A percentile compares a stretch with the other conserved stretches of the same genome.
Conservation (phyloP, 2,888 invertebrate genomes). For the Lithodes maja region DNA sequence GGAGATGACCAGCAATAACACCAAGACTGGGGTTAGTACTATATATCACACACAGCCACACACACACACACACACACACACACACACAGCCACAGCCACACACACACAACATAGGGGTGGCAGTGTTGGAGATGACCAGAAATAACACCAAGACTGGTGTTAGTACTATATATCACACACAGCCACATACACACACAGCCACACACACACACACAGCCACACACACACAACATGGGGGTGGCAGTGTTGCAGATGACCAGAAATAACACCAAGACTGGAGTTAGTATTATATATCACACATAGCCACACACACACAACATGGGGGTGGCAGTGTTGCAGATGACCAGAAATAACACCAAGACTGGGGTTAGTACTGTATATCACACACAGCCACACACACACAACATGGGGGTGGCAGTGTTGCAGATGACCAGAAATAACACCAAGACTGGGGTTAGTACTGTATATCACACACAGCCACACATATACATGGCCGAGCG, state of each 20-base stretch:
- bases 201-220: background rate
- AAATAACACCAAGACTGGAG: too few species aligned
- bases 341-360: constrained; percentile 75
- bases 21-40: too few species aligned
- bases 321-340: constrained; percentile 95
- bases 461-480: too few species aligned
- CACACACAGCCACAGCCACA: too few species aligned
- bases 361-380: constrained; percentile 72
- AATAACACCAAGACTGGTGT: constrained; percentile 73
- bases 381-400: background rate
- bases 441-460: too few species aligned
- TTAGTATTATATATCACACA: too few species aligned
- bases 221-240: background rate
- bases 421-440: too few species aligned
- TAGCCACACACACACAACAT: constrained; percentile 84
- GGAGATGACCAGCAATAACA: too few species aligned
- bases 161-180: constrained; percentile 47
- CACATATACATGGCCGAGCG: constrained; percentile 79
- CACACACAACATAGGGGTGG: constrained; percentile 99
- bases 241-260: too few species aligned
- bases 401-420: background rate
- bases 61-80: too few species aligned
- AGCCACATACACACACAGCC: background rate
- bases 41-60: too few species aligned
- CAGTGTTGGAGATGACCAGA: constrained; percentile 85